Evolutionary conservation across 2,113 vertebrate genomes (phyloP).

Genomic region (Festucalex cinctus): DNA sequence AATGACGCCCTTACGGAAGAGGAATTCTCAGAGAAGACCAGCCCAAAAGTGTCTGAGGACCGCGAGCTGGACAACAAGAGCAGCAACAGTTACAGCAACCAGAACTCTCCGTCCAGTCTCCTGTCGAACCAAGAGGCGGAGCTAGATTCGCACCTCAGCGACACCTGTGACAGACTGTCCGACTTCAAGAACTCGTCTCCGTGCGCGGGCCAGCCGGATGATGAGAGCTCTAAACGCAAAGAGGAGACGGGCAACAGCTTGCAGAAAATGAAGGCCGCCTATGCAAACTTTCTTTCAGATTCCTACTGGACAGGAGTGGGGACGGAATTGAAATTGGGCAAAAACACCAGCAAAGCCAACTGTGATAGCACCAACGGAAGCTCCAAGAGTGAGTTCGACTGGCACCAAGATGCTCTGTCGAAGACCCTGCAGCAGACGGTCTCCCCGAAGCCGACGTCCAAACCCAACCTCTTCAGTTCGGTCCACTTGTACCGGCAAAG

Average conservation of each 20-base stretch:
- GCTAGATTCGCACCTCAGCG: slow-evolving; percentile 89
- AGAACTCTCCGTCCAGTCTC: slow-evolving; percentile 92
- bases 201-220: slow-evolving; percentile 78
- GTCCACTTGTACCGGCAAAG: slow-evolving; percentile 94
- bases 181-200: slow-evolving; percentile 86
- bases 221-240: slow-evolving; percentile 75
- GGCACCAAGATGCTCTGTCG: slow-evolving; percentile 94
- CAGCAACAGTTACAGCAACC: slow-evolving; percentile 84
- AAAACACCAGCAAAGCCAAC: slow-evolving; percentile 80
- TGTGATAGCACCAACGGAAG: slow-evolving; percentile 88
- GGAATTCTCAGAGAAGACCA: slow-evolving; percentile 84
- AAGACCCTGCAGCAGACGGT: slow-evolving; percentile 92
- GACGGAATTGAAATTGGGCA: slow-evolving; percentile 86
- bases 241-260: slow-evolving; percentile 84
- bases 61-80: slow-evolving; percentile 85
- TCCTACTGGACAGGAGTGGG: slow-evolving; percentile 97
- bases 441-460: slow-evolving; percentile 81
- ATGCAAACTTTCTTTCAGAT: slow-evolving; percentile 95
- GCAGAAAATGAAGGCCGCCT: slow-evolving; percentile 96
- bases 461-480: slow-evolving; percentile 95
- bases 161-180: slow-evolving; percentile 87
- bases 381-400: slow-evolving; percentile 89
- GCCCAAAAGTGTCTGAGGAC: slow-evolving; percentile 88
- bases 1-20: slow-evolving; percentile 84
- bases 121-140: slow-evolving; percentile 91